Conservation (phyloP, 1,140 invertebrate species). For the Oppia nitens region DNA sequence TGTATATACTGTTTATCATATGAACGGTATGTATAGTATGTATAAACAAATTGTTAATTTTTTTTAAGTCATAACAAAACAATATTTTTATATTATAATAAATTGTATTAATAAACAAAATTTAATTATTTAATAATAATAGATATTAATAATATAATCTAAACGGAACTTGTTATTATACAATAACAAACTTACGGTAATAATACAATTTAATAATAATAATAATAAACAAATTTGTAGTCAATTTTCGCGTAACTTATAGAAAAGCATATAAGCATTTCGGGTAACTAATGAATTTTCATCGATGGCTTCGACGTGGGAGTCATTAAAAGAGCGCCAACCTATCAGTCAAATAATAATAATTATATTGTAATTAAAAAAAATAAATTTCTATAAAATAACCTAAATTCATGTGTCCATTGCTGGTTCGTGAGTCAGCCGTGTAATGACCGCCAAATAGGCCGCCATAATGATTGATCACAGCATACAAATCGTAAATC, state of each 20-base stretch:
- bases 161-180: too few relatives aligned
- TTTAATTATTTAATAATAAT: too few relatives aligned
- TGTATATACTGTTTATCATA: too few relatives aligned
- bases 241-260: slow-evolving; percentile 26
- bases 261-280: slow-evolving; percentile 35
- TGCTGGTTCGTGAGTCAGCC: slow-evolving; percentile 29
- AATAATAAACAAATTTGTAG: too few relatives aligned
- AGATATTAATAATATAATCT: too few relatives aligned
- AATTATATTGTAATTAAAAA: slow-evolving; percentile 1
- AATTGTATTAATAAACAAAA: too few relatives aligned
- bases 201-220: too few relatives aligned
- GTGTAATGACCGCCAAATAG: slow-evolving; percentile 39
- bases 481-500: slow-evolving; percentile 38
- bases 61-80: too few relatives aligned
- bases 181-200: too few relatives aligned
- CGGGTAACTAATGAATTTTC: slow-evolving; percentile 29
- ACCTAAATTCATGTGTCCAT: slow-evolving; percentile 12
- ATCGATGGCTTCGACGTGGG: slow-evolving; percentile 26
- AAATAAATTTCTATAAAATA: background rate
- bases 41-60: too few relatives aligned
- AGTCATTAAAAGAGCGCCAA: slow-evolving; percentile 36
- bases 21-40: too few relatives aligned
- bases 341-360: slow-evolving; percentile 23
- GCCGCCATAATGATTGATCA: slow-evolving; percentile 38
- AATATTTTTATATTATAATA: too few relatives aligned